Evolutionary conservation across 2,113 vertebrate species (phyloP), one percentile per base, ranked within the genome.

Genomic region (Marmota flaviventris): DNA sequence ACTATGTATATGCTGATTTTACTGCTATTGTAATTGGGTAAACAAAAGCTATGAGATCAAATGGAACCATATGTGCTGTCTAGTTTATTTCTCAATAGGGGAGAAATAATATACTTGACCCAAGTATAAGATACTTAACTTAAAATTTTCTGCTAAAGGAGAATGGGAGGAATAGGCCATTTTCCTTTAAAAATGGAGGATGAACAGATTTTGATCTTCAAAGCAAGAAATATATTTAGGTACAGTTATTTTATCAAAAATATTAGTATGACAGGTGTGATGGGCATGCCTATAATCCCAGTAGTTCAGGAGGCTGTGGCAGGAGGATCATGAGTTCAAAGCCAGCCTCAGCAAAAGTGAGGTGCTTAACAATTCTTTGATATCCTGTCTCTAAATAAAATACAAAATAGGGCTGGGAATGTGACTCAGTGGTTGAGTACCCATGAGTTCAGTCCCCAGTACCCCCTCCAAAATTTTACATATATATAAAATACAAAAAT

Each of bases 181-280:
- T 85, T 94, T 76, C 90, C 90, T 85, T 88, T 77, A 13, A 75
- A 95, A 94, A 91, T 70, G 42, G 11, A 92, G 7, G 29, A 39
- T 42, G 25, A 94, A 87, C 27, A 79, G 17, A 92, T 86, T 92
- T 91, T 90, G 58, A 94, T 45, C 25, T 25, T 85, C 56, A 88
- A 79, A 72, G 79, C 16, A 56, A 86, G 32, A 11, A 85, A 87
- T 25, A 65, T 2, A 85, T 89, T 56, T 76, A 37, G 8, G 16
- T 91, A 32, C 67, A 39, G 27, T 76, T 79, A 75, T 72, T 25
- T 65, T 92, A 61, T 85, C 61, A 89, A 58, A 95, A 61, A n/a
- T 61, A 53, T 39, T 91, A 85, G 22, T 85, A 61, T 4, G 51
- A 13, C 51, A 53, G 51, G 14, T 16, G 14, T 53, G 13, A 2